Evolutionary conservation across 64 coral and sea anemone genomes (phyloP).

Genomic region (Hydrozoanthus tunicans): DNA sequence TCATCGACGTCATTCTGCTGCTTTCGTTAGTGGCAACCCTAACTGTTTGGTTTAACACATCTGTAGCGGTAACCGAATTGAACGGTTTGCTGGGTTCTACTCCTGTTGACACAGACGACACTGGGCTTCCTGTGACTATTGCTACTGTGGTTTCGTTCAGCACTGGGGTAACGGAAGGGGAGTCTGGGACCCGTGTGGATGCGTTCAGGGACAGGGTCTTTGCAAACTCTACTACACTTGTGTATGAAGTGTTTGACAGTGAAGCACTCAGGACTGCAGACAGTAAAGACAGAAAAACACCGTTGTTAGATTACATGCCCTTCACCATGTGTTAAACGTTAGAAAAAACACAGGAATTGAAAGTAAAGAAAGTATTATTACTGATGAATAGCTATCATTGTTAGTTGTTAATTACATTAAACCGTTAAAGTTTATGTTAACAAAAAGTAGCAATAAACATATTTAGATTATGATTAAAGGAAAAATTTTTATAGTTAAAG

Average conservation of each 20-base stretch:
- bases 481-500: no score
- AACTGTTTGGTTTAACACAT: neutral
- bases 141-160: conserved; percentile 45
- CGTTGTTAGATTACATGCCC: conserved; percentile 26
- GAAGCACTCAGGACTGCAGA: conserved; percentile 61
- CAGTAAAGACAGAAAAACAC: conserved; percentile 41
- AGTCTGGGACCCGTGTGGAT: neutral
- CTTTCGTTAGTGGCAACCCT: neutral
- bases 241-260: conserved; percentile 51
- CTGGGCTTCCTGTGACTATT: conserved; percentile 28
- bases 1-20: conserved; percentile 11
- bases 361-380: neutral
- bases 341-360: neutral
- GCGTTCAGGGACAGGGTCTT: neutral
- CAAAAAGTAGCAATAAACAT: no score
- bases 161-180: conserved; percentile 28
- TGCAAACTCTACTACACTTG: conserved; percentile 3
- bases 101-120: conserved; percentile 1
- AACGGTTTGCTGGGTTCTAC: neutral
- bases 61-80: neutral
- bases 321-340: neutral
- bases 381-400: conserved; percentile 6
- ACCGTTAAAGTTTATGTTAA: no score
- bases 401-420: neutral
- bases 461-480: no score